A percentile compares a stretch with the other conserved stretches of the same genome.
Evolutionary conservation across 1,140 invertebrate species (phyloP).

Genomic region (Nasonia vitripennis): DNA sequence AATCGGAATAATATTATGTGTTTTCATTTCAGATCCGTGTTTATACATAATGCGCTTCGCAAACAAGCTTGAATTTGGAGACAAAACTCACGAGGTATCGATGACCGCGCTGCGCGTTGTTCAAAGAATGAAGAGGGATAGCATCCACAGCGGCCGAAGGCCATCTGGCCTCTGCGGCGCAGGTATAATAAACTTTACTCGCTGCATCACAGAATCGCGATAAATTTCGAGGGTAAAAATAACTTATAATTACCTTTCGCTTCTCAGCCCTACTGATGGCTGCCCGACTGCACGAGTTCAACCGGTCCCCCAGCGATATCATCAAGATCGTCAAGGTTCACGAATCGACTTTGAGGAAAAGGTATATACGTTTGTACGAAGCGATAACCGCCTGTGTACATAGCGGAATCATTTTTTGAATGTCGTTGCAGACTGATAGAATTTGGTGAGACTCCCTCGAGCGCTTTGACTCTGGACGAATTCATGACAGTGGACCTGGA

Average conservation of each 20-base stretch:
- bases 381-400: too few relatives aligned
- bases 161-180: constrained; percentile 98
- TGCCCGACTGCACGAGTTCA: constrained; percentile 93
- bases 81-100: constrained; percentile 95
- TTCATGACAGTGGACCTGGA: constrained; percentile 98
- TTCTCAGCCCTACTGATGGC: constrained; percentile 91
- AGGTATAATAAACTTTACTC: constrained; percentile 77
- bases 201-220: neutral
- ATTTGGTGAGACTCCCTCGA: constrained; percentile 83
- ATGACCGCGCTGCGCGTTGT: constrained; percentile 95
- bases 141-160: constrained; percentile 95
- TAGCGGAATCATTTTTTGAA: neutral
- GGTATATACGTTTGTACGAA: constrained; percentile 71
- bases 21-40: constrained; percentile 87
- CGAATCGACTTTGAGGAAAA: constrained; percentile 93
- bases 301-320: constrained; percentile 90
- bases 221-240: constrained; percentile 40
- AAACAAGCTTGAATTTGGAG: constrained; percentile 93
- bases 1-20: neutral
- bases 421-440: constrained; percentile 84
- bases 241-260: constrained; percentile 24
- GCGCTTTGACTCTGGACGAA: constrained; percentile 92
- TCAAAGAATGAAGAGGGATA: constrained; percentile 98
- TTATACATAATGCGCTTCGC: constrained; percentile 96
- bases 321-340: constrained; percentile 97